Conservation (phyloP, 2,888 invertebrate species). For the Lissonota sp. region DNA sequence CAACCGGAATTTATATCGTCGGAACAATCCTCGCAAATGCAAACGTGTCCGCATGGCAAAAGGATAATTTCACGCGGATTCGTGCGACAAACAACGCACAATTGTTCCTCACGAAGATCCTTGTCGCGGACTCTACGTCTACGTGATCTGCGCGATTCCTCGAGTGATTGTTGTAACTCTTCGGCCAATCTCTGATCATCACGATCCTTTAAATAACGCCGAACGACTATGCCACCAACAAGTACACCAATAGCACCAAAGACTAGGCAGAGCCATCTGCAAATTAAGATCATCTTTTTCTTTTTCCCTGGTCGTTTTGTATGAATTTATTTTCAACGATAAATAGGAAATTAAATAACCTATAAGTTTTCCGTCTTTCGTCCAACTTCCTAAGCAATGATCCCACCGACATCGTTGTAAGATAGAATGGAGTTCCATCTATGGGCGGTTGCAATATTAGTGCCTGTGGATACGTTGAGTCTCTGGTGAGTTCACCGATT, state of each 20-base stretch:
- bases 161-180: slow-evolving; percentile 85
- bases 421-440: slow-evolving; percentile 89
- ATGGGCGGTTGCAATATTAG: slow-evolving; percentile 90
- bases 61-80: slow-evolving; percentile 95
- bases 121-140: slow-evolving; percentile 88
- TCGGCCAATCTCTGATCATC: slow-evolving; percentile 86
- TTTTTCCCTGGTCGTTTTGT: slow-evolving; percentile 71
- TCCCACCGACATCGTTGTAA: slow-evolving; percentile 92
- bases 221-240: slow-evolving; percentile 84
- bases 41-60: slow-evolving; percentile 95
- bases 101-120: slow-evolving; percentile 87
- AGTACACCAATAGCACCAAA: slow-evolving; percentile 86
- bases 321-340: not conserved
- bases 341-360: slow-evolving; percentile 84
- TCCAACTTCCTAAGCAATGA: slow-evolving; percentile 90
- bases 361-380: slow-evolving; percentile 88
- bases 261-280: slow-evolving; percentile 85
- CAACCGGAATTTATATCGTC: slow-evolving; percentile 89
- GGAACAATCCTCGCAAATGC: slow-evolving; percentile 93
- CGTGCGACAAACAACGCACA: slow-evolving; percentile 93
- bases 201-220: slow-evolving; percentile 84
- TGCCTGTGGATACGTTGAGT: slow-evolving; percentile 86
- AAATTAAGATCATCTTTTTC: slow-evolving; percentile 17
- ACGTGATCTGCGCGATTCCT: slow-evolving; percentile 88
- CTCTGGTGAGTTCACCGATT: slow-evolving; percentile 90